These are phyloP conservation scores for Priocnemis perturbator DNA, from an alignment of 2,888 invertebrate species.

Conservation along the genomic window DNA sequence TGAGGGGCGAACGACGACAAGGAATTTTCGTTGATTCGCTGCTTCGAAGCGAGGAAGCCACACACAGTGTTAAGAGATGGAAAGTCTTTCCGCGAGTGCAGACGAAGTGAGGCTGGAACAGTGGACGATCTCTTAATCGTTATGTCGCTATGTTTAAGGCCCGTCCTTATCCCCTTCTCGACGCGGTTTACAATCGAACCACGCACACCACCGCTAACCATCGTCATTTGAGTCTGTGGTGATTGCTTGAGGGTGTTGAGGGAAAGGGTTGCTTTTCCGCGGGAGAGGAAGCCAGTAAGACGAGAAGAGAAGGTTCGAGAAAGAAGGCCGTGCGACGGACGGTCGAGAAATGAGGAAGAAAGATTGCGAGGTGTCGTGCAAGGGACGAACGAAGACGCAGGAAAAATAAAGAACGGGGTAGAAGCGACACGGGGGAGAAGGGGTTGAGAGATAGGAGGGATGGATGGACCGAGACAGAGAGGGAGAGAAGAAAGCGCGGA, in stretches of 20 bases:
- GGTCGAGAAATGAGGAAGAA: slow-evolving; percentile 7
- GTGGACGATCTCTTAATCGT: slow-evolving; percentile 48
- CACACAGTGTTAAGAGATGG: no score
- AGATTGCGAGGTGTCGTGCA: slow-evolving; percentile 17
- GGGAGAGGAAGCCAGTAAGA: slow-evolving; percentile 29
- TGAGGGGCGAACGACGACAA: slow-evolving; percentile 12
- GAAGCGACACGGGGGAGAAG: slow-evolving; percentile 18
- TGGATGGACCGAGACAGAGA: slow-evolving; percentile 20
- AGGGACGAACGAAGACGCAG: slow-evolving; percentile 32
- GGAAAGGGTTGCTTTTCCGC: slow-evolving; percentile 46
- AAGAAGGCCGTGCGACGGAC: slow-evolving; percentile 25
- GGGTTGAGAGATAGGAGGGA: slow-evolving; percentile 14
- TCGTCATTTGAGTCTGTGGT: slow-evolving; percentile 45
- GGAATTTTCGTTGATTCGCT: slow-evolving; percentile 24
- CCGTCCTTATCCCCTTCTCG: slow-evolving; percentile 59
- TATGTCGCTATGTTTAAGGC: slow-evolving; percentile 55
- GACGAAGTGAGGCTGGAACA: slow-evolving; percentile 6
- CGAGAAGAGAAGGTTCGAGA: slow-evolving; percentile 21
- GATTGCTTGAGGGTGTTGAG: slow-evolving; percentile 36
- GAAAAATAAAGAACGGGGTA: slow-evolving; percentile 1
- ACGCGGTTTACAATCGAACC: slow-evolving; percentile 66
- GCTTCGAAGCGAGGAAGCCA: slow-evolving; percentile 12
- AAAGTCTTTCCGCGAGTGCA: no score
- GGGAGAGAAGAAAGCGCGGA: slow-evolving; percentile 20
- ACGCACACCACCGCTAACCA: slow-evolving; percentile 59